Evolutionary conservation across 2,888 invertebrate species (phyloP).

Genomic region (Cephus pygmeus): DNA sequence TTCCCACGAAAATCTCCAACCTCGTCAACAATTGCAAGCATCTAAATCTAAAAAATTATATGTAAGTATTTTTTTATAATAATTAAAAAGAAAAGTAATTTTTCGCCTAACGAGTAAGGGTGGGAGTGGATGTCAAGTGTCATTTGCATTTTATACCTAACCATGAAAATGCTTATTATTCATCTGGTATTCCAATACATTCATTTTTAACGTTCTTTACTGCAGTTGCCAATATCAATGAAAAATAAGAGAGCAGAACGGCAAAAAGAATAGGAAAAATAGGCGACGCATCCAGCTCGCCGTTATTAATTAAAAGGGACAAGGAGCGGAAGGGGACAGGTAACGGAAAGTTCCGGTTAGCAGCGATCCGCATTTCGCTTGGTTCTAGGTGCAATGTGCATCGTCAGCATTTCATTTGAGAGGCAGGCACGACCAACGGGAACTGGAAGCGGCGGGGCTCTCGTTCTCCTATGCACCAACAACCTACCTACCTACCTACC

Average conservation of each 20-base stretch:
- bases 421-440: conserved; percentile 28
- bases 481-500: neutral
- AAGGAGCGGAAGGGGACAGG: conserved; percentile 15
- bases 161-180: neutral
- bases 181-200: neutral
- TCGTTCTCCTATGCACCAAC: conserved; percentile 11
- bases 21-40: neutral
- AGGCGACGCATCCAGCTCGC: neutral
- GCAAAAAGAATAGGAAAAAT: conserved; percentile 9
- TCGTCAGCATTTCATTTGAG: conserved; percentile 51
- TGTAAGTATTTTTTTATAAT: neutral
- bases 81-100: neutral
- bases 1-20: neutral
- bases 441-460: conserved; percentile 1
- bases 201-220: neutral
- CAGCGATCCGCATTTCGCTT: conserved; percentile 47
- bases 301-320: conserved; percentile 8
- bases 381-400: conserved; percentile 43
- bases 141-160: neutral
- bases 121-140: neutral
- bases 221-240: neutral
- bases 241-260: conserved; percentile 3
- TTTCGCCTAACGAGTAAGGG: conserved; percentile 7
- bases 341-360: conserved; percentile 49
- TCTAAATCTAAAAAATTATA: neutral